phyloP scores from a whole-genome alignment of 2,888 invertebrate species.

The Leptura quadrifasciata region DNA sequence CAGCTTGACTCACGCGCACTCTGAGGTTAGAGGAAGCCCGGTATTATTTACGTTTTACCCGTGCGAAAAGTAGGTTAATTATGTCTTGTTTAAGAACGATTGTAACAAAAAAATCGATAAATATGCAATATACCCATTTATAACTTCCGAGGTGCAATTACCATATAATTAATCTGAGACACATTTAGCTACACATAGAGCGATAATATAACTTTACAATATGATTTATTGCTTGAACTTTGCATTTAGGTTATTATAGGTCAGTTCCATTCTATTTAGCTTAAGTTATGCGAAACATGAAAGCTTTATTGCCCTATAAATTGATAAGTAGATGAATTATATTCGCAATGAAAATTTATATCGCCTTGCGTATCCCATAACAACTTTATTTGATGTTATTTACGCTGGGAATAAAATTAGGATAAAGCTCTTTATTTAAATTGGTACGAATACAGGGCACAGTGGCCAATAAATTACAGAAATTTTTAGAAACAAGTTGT shows the following conservation, averaged over 20 bases:
- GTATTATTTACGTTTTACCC: too few relatives aligned
- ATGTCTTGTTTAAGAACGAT: background rate
- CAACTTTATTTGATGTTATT: too few relatives aligned
- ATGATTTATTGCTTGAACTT: conserved; percentile 27
- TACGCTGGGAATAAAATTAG: too few relatives aligned
- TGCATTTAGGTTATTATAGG: conserved; percentile 27
- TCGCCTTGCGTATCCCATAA: background rate
- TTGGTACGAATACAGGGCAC: too few relatives aligned
- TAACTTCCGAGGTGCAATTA: background rate
- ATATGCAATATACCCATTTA: background rate
- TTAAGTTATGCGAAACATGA: background rate
- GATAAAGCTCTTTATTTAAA: too few relatives aligned
- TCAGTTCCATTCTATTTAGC: conserved; percentile 23
- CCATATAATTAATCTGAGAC: conserved; percentile 24
- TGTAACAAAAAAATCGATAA: background rate
- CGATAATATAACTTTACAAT: conserved; percentile 15
- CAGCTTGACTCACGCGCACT: too few relatives aligned
- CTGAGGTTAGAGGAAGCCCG: too few relatives aligned
- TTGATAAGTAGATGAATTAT: background rate
- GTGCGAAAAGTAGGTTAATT: background rate
- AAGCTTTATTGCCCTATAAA: conserved; percentile 8
- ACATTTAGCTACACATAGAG: conserved; percentile 4
- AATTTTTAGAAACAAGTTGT: too few relatives aligned
- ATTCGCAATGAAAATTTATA: background rate
- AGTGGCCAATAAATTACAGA: too few relatives aligned